Conservation (phyloP, 53 echinoderm and acorn worm genomes). For the Hippasteria phrygiana region DNA sequence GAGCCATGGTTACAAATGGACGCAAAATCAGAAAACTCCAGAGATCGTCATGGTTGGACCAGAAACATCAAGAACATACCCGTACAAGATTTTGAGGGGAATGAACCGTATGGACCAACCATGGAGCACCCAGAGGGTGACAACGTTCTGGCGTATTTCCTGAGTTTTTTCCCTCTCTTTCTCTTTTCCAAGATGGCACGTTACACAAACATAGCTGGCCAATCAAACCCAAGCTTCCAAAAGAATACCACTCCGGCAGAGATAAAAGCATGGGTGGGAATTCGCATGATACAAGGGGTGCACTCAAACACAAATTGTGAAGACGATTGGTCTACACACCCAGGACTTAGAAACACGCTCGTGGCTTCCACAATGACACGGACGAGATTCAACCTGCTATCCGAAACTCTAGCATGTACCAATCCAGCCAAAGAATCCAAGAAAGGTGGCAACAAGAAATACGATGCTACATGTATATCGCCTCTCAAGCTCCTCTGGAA, state of each 20-base stretch:
- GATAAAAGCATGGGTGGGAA: slow-evolving; percentile 56
- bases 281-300: slow-evolving; percentile 50
- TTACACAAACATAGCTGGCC: slow-evolving; percentile 30
- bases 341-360: slow-evolving; percentile 9
- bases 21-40: neutral
- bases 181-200: slow-evolving; percentile 48
- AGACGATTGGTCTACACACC: slow-evolving; percentile 26
- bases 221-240: slow-evolving; percentile 1
- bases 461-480: slow-evolving; percentile 3
- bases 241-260: slow-evolving; percentile 40
- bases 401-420: slow-evolving; percentile 37
- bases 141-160: slow-evolving; percentile 5
- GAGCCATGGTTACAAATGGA: neutral
- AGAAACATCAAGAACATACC: slow-evolving; percentile 5
- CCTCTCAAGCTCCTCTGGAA: slow-evolving; percentile 36
- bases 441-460: slow-evolving; percentile 2
- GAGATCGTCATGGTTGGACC: slow-evolving; percentile 28
- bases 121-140: neutral
- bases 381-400: slow-evolving; percentile 28
- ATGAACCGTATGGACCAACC: slow-evolving; percentile 12
- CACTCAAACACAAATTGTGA: slow-evolving; percentile 13
- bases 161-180: slow-evolving; percentile 27
- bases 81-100: slow-evolving; percentile 23
- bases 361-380: slow-evolving; percentile 50
- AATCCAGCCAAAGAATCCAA: slow-evolving; percentile 21